These are phyloP conservation scores for Corvus moneduloides DNA, from an alignment of 2,113 vertebrate species.

Conservation along the genomic window DNA sequence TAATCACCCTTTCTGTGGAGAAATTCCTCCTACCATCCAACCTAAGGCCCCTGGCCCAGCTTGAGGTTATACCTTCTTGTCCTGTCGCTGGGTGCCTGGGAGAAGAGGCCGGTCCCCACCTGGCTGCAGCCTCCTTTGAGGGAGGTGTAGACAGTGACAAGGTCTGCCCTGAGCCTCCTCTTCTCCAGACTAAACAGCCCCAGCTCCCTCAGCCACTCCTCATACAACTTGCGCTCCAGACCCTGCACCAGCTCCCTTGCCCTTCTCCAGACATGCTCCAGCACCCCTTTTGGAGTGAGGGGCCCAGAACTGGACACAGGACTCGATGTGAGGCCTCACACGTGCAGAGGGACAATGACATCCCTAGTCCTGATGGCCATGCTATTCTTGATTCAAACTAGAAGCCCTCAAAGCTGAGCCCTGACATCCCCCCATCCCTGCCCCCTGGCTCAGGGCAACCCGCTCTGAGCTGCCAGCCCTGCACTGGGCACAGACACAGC, in stretches of 20 bases:
- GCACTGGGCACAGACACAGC: neutral
- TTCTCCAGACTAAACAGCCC: neutral
- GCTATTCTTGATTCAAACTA: neutral
- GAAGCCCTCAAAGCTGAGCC: neutral
- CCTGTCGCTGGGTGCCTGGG: neutral
- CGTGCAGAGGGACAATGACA: neutral
- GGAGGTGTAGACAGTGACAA: no score
- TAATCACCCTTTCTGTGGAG: neutral
- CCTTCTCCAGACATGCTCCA: neutral
- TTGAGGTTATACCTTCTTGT: neutral
- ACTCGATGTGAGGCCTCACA: neutral
- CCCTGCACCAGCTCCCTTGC: neutral
- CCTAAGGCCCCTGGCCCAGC: neutral
- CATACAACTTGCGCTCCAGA: neutral
- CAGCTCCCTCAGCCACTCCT: neutral
- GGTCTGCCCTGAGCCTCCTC: neutral
- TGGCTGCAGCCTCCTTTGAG: neutral
- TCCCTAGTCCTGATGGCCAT: no score
- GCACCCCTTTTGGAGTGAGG: neutral
- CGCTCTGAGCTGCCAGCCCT: neutral
- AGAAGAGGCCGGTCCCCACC: accelerated
- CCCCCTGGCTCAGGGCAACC: no score
- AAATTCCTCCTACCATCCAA: neutral
- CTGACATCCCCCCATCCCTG: neutral
- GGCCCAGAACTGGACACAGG: no score